phyloP scores from a whole-genome alignment of 2,888 invertebrate genomes.

The Lordiphosa fenestrarum region DNA sequence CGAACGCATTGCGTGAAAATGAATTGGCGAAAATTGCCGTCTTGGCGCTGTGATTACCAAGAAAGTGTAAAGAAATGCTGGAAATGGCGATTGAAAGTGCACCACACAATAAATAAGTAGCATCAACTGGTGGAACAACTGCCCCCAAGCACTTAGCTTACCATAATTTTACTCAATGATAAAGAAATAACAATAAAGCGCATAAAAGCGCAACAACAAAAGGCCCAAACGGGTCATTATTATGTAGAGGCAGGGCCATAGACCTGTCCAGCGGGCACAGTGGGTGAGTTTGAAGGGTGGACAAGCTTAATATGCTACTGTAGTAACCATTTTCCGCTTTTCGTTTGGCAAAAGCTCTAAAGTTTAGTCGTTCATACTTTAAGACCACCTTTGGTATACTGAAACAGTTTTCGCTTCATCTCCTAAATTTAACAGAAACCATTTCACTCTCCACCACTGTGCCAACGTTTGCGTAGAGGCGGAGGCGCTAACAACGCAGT shows the following conservation, averaged over 20 bases:
- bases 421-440: not conserved
- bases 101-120: constrained; percentile 10
- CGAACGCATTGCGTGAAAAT: constrained; percentile 48
- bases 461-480: constrained; percentile 8
- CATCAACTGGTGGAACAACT: constrained; percentile 14
- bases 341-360: too few species aligned
- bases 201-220: constrained; percentile 52
- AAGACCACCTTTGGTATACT: too few species aligned
- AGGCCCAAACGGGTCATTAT: constrained; percentile 36
- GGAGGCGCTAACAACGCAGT: constrained; percentile 47
- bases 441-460: constrained; percentile 13
- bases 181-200: constrained; percentile 54
- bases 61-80: constrained; percentile 69
- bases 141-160: constrained; percentile 21
- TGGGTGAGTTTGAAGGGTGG: constrained; percentile 4
- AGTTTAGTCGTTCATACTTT: too few species aligned
- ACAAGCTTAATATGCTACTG: not conserved
- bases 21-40: constrained; percentile 29
- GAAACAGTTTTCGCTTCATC: too few species aligned
- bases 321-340: too few species aligned
- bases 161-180: constrained; percentile 37
- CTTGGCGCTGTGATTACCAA: constrained; percentile 56
- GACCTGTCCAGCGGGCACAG: constrained; percentile 18
- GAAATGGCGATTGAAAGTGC: constrained; percentile 54
- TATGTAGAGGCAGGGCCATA: constrained; percentile 35